Conservation (phyloP, 2,113 vertebrate species). For the Poeciliopsis turrubarensis region DNA sequence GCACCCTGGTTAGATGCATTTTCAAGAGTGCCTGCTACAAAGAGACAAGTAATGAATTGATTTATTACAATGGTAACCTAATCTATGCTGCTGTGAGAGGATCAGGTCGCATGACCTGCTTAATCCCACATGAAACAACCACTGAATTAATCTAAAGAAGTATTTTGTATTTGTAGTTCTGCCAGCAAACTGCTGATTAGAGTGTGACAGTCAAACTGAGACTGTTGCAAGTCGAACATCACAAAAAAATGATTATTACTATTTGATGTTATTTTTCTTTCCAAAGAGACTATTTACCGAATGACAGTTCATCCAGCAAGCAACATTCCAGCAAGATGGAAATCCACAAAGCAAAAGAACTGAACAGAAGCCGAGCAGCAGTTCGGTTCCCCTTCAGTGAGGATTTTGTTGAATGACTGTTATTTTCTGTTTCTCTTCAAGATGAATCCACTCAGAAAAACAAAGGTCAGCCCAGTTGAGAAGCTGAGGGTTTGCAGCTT, state of each 20-base stretch:
- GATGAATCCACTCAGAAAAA: slow-evolving; percentile 41
- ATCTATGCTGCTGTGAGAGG: not conserved
- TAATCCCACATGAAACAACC: not conserved
- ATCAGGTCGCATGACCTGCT: not conserved
- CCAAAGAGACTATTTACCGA: slow-evolving; percentile 1
- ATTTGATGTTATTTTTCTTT: not conserved
- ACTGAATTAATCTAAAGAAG: not conserved
- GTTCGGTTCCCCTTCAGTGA: slow-evolving; percentile 45
- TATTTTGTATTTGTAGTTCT: not conserved
- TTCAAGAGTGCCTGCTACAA: too few species aligned
- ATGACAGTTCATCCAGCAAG: not conserved
- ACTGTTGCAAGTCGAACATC: not conserved
- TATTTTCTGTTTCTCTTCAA: slow-evolving; percentile 45
- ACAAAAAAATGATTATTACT: too few species aligned
- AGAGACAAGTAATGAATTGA: too few species aligned
- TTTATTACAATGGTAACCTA: not conserved
- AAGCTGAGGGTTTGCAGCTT: slow-evolving; percentile 10
- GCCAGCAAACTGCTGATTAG: not conserved
- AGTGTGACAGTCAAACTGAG: not conserved
- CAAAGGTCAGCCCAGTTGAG: slow-evolving; percentile 24
- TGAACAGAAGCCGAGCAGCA: slow-evolving; percentile 25
- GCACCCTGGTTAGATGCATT: too few species aligned
- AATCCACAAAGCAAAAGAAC: not conserved
- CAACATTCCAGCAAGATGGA: not conserved
- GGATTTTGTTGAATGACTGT: slow-evolving; percentile 42